Percentiles rank a stretch among this genome's conserved stretches.
phyloP scores from a whole-genome alignment of 2,797 vertebrate genomes.

The Oreonectes daqikongensis region DNA sequence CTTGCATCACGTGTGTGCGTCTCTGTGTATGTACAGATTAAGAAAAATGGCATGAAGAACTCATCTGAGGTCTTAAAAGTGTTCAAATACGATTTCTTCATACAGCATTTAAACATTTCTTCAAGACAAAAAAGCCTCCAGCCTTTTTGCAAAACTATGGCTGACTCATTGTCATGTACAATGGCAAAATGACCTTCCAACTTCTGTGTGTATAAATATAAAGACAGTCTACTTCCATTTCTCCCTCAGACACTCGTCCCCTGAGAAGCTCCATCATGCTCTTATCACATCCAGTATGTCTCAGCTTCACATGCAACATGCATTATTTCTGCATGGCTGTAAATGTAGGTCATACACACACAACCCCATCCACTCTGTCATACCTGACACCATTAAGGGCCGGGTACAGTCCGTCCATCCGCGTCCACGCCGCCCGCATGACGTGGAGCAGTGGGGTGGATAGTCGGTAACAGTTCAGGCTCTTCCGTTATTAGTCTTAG shows the following conservation, averaged over 20 bases:
- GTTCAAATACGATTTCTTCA: no score
- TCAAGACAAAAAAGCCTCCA: background rate
- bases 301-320: constrained; percentile 38
- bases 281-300: constrained; percentile 33
- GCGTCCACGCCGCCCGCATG: no score
- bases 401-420: no score
- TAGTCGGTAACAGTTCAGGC: constrained; percentile 8
- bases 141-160: background rate
- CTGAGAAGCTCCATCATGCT: constrained; percentile 22
- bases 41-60: no score
- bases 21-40: no score
- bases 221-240: constrained; percentile 14
- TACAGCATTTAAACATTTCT: constrained; percentile 7
- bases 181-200: constrained; percentile 3
- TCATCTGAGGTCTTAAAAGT: no score
- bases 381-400: constrained; percentile 49
- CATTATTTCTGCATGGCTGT: constrained; percentile 71
- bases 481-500: constrained; percentile 11
- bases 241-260: constrained; percentile 19
- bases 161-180: constrained; percentile 20
- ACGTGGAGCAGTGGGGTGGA: background rate
- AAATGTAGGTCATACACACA: constrained; percentile 67
- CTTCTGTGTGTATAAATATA: background rate
- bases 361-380: constrained; percentile 10
- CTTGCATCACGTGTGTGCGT: background rate